Conservation (phyloP, 2,113 vertebrate genomes). For the Delphinus delphis region DNA sequence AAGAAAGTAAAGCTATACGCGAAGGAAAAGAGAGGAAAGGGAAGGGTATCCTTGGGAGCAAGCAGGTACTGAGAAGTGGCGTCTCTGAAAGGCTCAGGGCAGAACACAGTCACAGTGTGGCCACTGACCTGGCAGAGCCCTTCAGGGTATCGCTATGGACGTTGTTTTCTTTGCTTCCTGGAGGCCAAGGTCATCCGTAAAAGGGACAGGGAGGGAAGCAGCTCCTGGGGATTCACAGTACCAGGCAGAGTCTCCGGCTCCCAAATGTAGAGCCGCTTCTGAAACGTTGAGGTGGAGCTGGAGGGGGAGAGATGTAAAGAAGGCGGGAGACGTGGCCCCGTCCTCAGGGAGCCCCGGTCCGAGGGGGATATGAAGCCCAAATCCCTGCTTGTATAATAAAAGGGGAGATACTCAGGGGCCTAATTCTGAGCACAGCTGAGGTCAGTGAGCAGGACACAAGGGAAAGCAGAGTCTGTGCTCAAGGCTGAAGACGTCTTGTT, state of each 20-base stretch:
- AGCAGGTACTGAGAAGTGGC: slow-evolving; percentile 14
- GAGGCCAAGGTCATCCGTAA: neutral
- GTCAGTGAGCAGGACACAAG: neutral
- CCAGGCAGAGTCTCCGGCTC: neutral
- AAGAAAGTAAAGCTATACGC: neutral
- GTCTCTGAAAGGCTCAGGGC: slow-evolving; percentile 11
- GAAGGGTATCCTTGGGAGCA: accelerated
- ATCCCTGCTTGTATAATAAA: neutral
- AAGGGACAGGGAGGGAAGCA: neutral
- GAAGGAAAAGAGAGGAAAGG: neutral
- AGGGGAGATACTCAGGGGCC: neutral
- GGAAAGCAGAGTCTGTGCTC: neutral
- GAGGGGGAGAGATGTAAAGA: neutral
- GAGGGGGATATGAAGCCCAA: neutral
- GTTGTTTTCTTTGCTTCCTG: neutral
- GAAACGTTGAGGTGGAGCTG: neutral
- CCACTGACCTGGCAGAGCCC: neutral
- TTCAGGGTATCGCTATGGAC: neutral
- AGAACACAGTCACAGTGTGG: neutral
- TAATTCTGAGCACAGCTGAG: neutral
- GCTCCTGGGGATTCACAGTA: neutral
- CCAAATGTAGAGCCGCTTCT: neutral
- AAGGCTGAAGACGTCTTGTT: neutral
- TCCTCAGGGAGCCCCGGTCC: neutral
- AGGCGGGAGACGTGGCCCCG: neutral